Base-by-base conservation (phyloP, 2,888 invertebrate genomes). In the Adela reaumurella region DNA sequence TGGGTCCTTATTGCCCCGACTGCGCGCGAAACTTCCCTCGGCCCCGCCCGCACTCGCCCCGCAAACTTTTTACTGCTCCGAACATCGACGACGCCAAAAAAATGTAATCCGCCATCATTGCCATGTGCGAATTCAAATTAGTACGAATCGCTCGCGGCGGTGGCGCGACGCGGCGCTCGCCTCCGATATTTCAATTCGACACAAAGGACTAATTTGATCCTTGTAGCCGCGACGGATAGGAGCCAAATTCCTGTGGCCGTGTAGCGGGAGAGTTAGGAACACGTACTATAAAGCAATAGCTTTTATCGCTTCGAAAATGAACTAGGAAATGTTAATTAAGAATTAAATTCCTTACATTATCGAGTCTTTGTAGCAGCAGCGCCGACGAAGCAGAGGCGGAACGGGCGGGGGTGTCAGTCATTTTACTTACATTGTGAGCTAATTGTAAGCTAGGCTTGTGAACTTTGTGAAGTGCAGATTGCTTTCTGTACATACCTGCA, bases 1-100 rank as follows among this genome's bases (percentile, higher is more conserved):
- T 62, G 63, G 59, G 67, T 35, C n/a, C 35, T 35, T 35, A 35
- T 35, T 35, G 35, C 35, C 35, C 35, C 35, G 35, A 14, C 35
- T 14, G 11, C 35, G 24, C 24, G 8, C 24, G 24, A 24, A 24
- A 24, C 24, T 24, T 24, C 8, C 24, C 35, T 35, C 11, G 11
- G 11, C 14, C 35, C 14, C 35, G 4, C n/a, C 11, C 35, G 3
- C 35, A 14, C 35, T 8, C n/a, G 11, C 11, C 35, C 35, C 14
- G 3, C 35, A 35, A 24, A 24, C 5, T 24, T 24, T 35, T 35
- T 14, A 35, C 35, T 35, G 35, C 35, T 14, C n/a, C 14, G 35
- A 8, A 35, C 24, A 35, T 35, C 14, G 35, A 3, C 35, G 35
- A 35, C 24, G 24, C 24, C 35, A 35, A 35, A 35, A 35, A 35